These are phyloP conservation scores for Rhinolophus ferrumequinum DNA, from an alignment of 2,113 vertebrate genomes.

Conservation along the genomic window DNA sequence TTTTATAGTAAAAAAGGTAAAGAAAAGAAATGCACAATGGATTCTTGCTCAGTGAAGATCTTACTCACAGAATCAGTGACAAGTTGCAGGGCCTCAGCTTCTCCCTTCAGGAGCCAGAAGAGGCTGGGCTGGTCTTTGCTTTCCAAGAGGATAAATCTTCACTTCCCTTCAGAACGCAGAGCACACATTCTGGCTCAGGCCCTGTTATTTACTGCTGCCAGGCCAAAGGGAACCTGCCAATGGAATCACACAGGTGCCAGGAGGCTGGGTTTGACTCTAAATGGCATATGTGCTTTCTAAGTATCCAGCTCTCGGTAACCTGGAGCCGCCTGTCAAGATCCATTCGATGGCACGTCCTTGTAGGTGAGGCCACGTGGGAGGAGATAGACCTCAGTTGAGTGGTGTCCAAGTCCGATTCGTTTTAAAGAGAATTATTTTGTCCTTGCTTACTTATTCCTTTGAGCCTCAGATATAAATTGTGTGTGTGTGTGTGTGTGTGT, in stretches of 20 bases:
- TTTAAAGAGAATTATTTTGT: neutral
- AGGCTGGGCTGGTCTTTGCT: neutral
- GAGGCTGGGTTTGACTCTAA: conserved; percentile 25
- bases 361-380: neutral
- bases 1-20: neutral
- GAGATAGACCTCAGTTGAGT: neutral
- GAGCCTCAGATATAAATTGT: neutral
- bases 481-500: accelerated
- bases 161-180: neutral
- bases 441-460: neutral
- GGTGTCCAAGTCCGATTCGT: neutral
- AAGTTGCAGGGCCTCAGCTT: neutral
- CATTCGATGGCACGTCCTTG: neutral
- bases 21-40: neutral
- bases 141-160: conserved; percentile 45
- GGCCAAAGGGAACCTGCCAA: conserved; percentile 40
- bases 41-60: neutral
- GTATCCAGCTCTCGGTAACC: neutral
- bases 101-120: neutral
- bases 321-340: neutral
- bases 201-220: conserved; percentile 42
- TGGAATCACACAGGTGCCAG: conserved; percentile 69
- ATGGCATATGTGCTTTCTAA: conserved; percentile 56
- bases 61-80: accelerated
- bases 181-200: conserved; percentile 29